A percentile compares a stretch with the other conserved stretches of the same genome.
These are phyloP conservation scores for Dicroscelio sp. DNA, from an alignment of 2,888 invertebrate species.

Conservation along the genomic window DNA sequence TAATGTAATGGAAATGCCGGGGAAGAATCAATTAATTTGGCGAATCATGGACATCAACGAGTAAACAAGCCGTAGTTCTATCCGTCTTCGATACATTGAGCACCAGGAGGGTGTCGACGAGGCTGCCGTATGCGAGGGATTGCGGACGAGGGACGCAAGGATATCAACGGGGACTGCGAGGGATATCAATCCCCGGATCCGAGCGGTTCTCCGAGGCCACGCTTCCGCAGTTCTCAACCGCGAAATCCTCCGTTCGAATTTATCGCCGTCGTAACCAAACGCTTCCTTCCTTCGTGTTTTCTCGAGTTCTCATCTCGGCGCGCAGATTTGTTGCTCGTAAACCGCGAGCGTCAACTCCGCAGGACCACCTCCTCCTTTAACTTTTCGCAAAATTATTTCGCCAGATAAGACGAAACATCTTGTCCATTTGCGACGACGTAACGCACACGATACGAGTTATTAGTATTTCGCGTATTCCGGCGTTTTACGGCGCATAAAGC, in stretches of 20 bases:
- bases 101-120: slow-evolving; percentile 78
- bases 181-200: slow-evolving; percentile 90
- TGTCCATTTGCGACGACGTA: slow-evolving; percentile 31
- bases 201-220: slow-evolving; percentile 84
- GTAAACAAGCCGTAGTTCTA: slow-evolving; percentile 74
- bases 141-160: slow-evolving; percentile 72
- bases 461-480: slow-evolving; percentile 44
- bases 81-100: slow-evolving; percentile 61
- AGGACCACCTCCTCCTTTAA: too few relatives aligned
- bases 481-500: slow-evolving; percentile 64
- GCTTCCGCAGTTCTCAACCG: slow-evolving; percentile 90
- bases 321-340: slow-evolving; percentile 77
- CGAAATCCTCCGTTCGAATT: slow-evolving; percentile 90
- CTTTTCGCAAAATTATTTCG: too few relatives aligned
- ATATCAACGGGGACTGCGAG: slow-evolving; percentile 91
- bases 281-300: slow-evolving; percentile 88
- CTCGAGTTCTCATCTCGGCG: slow-evolving; percentile 67
- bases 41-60: slow-evolving; percentile 61
- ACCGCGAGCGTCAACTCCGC: slow-evolving; percentile 49
- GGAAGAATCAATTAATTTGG: slow-evolving; percentile 65
- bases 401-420: too few relatives aligned
- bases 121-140: slow-evolving; percentile 66
- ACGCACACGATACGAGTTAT: slow-evolving; percentile 38
- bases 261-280: slow-evolving; percentile 89
- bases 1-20: too few relatives aligned